These are phyloP conservation scores for Brachymystax lenok DNA, from an alignment of 2,797 vertebrate species.

Conservation along the genomic window DNA sequence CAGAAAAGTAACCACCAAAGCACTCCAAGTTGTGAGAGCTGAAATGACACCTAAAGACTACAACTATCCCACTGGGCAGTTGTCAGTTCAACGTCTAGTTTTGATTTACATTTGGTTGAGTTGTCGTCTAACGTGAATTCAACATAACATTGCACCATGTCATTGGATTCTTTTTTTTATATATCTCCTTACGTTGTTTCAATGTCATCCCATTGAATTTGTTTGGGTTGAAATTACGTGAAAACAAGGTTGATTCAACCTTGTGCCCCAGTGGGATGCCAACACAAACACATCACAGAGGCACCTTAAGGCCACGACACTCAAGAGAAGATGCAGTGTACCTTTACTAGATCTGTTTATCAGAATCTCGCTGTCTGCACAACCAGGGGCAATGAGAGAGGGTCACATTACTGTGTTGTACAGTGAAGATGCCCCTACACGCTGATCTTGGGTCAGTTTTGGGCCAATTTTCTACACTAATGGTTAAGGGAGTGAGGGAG, in stretches of 20 bases:
- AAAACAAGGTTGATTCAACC: no score
- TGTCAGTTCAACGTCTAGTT: no score
- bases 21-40: not conserved
- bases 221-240: no score
- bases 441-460: not conserved
- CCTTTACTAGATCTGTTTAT: constrained; percentile 46
- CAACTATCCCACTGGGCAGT: not conserved
- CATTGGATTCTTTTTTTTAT: no score
- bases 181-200: no score
- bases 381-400: constrained; percentile 39
- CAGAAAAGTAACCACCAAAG: constrained; percentile 17
- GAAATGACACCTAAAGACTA: not conserved
- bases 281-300: not conserved
- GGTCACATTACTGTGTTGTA: not conserved
- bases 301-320: constrained; percentile 11
- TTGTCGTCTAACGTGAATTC: no score
- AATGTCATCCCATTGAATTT: no score
- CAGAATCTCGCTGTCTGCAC: constrained; percentile 51
- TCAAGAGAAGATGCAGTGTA: constrained; percentile 26
- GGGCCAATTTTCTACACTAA: not conserved
- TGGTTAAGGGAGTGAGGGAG: not conserved
- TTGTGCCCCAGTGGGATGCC: not conserved
- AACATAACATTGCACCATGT: no score
- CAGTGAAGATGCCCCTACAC: not conserved
- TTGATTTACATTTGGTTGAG: no score